Conservation (phyloP, 2,113 vertebrate species). For the Gopherus flavomarginatus region DNA sequence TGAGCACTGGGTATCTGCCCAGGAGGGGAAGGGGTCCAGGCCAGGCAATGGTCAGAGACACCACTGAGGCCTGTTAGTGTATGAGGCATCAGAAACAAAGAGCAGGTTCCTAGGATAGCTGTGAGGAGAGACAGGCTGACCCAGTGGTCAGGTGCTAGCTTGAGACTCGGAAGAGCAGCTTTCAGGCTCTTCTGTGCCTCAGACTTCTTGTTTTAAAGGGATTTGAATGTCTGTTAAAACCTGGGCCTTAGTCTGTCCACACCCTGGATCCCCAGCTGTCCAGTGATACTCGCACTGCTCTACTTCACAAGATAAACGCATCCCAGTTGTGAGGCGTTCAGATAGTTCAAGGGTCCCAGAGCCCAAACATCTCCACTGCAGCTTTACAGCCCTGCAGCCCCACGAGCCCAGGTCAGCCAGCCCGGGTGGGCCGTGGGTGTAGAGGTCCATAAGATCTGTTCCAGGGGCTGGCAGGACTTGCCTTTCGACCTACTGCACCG, state of each 20-base stretch:
- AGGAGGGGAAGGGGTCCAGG: neutral
- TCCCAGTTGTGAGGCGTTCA: neutral
- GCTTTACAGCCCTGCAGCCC: neutral
- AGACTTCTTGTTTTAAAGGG: neutral
- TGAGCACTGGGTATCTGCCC: no score
- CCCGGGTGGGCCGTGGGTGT: neutral
- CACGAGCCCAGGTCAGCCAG: neutral
- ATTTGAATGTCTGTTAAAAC: no score
- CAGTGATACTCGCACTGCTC: neutral
- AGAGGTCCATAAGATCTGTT: neutral
- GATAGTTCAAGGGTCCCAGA: neutral
- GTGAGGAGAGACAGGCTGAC: neutral
- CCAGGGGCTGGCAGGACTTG: neutral
- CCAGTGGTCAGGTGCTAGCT: neutral
- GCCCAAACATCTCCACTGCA: neutral
- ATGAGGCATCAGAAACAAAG: neutral
- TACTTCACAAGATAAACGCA: neutral
- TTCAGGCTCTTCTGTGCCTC: neutral
- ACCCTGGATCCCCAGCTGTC: neutral
- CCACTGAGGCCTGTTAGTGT: neutral
- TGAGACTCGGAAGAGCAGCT: neutral
- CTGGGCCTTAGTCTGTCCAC: no score
- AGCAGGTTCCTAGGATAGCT: neutral
- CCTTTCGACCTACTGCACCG: neutral
- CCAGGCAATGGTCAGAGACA: neutral